Base-by-base conservation (phyloP, 1,140 invertebrate species). In the Geopemphigus sp. region DNA sequence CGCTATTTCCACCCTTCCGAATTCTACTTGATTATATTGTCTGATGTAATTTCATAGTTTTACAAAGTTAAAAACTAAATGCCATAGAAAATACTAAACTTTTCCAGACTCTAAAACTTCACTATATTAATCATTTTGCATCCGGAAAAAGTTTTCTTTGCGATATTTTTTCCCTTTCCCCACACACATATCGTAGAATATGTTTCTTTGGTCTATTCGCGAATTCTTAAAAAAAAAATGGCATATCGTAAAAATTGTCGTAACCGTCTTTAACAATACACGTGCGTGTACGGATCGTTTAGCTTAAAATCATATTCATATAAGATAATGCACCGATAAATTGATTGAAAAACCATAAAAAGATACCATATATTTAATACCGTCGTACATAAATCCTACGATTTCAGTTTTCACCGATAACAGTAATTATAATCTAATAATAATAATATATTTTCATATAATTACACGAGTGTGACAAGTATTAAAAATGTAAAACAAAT, bases 61-160 rank as follows among this genome's bases (percentile, higher is more conserved):
- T 26, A 78, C 22, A 61, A 78, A 78, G 73, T 78, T 78, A 61
- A 78, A 78, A 78, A 63, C 73, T 78, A 59, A 78, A 78, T 17
- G 22, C 29, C 32, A 78, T 47, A 61, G 57, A 61, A 78, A 78
- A 78, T 78, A 61, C n/a, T 3, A 59, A 78, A 78, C 54, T 78
- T 78, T 78, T 32, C 19, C 73, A 26, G 22, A 29, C 22, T 39
- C 56, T 57, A 26, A 78, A 78, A 78, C 73, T 78, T 78, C 56
- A 47, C 12, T 78, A 50, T 78, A 78, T 78, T 78, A 78, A 78
- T 78, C 73, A 78, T 78, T 78, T 61, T 78, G 56, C 39, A 59
- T 61, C 73, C 57, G 39, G 56, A 15, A 59, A 78, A 74, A 78
- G 57, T 61, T 26, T 78, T 61, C 10, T 5, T 47, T 29, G 73